These are phyloP conservation scores for Glyphotaelius pellucidus DNA, from an alignment of 2,888 invertebrate genomes.

Conservation along the genomic window DNA sequence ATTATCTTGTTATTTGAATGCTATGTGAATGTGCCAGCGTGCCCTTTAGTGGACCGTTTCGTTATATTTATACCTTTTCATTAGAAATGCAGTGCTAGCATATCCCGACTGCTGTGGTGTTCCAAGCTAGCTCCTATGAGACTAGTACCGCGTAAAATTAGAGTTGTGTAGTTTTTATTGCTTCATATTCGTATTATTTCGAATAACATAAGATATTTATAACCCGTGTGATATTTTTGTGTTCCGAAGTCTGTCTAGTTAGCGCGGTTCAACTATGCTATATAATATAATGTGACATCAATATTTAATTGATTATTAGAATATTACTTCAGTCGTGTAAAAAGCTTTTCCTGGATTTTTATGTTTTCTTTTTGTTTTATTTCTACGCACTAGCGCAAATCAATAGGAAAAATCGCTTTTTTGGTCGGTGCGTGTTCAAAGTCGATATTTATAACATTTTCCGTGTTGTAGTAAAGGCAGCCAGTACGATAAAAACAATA, in stretches of 20 bases:
- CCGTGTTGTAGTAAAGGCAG: not conserved
- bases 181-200: conserved; percentile 63
- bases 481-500: not conserved
- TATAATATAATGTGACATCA: conserved; percentile 62
- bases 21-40: conserved; percentile 47
- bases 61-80: conserved; percentile 65
- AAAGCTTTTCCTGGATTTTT: conserved; percentile 68
- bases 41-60: conserved; percentile 52
- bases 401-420: not conserved
- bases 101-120: conserved; percentile 70
- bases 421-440: not conserved
- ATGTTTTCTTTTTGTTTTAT: conserved; percentile 71
- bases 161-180: conserved; percentile 73
- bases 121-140: conserved; percentile 47
- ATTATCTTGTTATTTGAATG: conserved; percentile 35
- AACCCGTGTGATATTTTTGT: conserved; percentile 62
- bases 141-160: conserved; percentile 76
- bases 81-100: conserved; percentile 72
- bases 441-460: not conserved
- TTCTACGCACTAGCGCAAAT: not conserved
- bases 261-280: conserved; percentile 45
- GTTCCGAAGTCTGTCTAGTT: conserved; percentile 41
- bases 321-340: conserved; percentile 18
- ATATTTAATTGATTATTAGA: conserved; percentile 63
- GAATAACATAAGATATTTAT: conserved; percentile 62